A percentile compares a stretch with the other conserved stretches of the same genome.
These are phyloP conservation scores for Drosophila bipectinata DNA, from an alignment of 1,140 invertebrate genomes.

Conservation along the genomic window DNA sequence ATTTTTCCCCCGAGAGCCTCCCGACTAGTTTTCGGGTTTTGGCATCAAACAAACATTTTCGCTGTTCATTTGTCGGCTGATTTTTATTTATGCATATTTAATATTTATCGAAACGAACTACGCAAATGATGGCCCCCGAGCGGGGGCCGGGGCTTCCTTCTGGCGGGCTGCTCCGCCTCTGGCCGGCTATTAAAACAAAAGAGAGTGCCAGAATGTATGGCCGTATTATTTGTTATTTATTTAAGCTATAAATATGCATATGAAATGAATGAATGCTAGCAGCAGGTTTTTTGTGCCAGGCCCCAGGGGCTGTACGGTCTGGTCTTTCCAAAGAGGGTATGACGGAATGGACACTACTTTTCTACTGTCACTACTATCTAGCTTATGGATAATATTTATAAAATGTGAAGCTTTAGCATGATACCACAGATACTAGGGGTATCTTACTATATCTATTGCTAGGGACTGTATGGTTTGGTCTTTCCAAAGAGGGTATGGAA, in stretches of 20 bases:
- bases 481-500: no score
- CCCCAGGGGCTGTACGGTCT: constrained; percentile 16
- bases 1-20: constrained; percentile 24
- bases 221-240: constrained; percentile 82
- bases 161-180: constrained; percentile 8
- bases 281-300: constrained; percentile 65
- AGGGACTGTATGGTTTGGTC: no score
- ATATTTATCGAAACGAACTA: constrained; percentile 58
- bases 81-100: constrained; percentile 80
- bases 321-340: neutral
- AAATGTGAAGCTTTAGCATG: no score
- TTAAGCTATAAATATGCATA: constrained; percentile 82
- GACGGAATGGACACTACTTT: neutral
- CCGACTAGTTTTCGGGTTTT: constrained; percentile 44
- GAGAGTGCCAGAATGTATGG: constrained; percentile 76
- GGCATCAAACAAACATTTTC: constrained; percentile 55
- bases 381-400: no score
- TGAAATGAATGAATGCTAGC: constrained; percentile 68
- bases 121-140: constrained; percentile 1
- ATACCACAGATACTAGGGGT: no score
- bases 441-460: no score
- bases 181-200: constrained; percentile 74
- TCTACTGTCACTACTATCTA: no score
- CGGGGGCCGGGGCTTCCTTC: constrained; percentile 3
- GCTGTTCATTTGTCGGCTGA: constrained; percentile 54